Evolutionary conservation across 2,113 vertebrate genomes (phyloP).

Genomic region (Puffinus mauretanicus): DNA sequence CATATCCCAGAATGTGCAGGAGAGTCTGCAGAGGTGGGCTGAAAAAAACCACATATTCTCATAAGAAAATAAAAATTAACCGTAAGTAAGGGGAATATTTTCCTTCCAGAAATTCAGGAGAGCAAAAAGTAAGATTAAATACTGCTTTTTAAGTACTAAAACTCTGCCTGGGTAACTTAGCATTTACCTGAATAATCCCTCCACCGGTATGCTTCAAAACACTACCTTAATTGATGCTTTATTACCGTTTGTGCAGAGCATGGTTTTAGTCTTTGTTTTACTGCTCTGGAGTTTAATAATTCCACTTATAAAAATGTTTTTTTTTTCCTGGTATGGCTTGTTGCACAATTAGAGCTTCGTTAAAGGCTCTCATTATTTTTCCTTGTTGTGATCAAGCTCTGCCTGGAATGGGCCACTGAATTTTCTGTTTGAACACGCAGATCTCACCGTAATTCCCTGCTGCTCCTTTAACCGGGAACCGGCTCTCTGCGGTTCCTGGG

Average conservation of each 20-base stretch:
- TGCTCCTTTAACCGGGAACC: not conserved
- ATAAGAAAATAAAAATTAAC: not conserved
- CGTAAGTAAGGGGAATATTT: not conserved
- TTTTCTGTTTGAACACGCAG: not conserved
- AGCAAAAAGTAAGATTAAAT: not conserved
- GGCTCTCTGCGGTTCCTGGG: not conserved
- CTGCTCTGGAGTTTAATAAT: not conserved
- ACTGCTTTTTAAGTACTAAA: not conserved
- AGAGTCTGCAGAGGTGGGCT: not conserved
- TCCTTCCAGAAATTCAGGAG: not conserved
- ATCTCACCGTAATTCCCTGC: not conserved
- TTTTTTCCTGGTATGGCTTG: not conserved
- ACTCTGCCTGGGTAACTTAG: not conserved
- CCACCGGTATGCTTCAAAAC: not conserved
- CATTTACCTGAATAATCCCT: not conserved
- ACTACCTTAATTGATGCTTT: not conserved
- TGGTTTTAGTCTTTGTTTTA: not conserved
- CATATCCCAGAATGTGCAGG: accelerated
- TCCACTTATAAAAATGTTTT: not conserved
- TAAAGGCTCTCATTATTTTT: conserved; percentile 13
- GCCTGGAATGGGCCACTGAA: not conserved
- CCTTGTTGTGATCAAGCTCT: not conserved
- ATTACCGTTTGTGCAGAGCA: not conserved
- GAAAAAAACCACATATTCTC: accelerated
- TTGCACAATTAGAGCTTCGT: not conserved